Conservation (phyloP, 2,888 invertebrate genomes). For the Drosophila putrida region DNA sequence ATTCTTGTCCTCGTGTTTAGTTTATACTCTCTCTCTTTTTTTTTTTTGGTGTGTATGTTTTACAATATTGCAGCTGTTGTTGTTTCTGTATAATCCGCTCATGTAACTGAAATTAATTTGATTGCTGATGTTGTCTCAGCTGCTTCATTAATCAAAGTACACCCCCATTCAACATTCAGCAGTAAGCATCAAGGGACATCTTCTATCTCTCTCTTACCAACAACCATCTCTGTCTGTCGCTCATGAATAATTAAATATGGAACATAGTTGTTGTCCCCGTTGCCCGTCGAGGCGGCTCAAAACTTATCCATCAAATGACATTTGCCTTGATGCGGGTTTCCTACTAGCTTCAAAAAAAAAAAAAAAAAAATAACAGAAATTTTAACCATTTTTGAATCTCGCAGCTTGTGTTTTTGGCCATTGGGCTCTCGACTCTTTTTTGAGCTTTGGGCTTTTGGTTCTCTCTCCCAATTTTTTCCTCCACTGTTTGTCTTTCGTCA, state of each 20-base stretch:
- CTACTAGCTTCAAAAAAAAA: neutral
- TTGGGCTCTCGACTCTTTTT: neutral
- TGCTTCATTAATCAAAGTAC: constrained; percentile 78
- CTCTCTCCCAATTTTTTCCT: neutral
- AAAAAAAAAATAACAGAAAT: neutral
- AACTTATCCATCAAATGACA: constrained; percentile 80
- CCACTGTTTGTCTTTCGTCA: constrained; percentile 56
- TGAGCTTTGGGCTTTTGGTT: constrained; percentile 3
- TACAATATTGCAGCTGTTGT: constrained; percentile 9
- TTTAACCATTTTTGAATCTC: constrained; percentile 10
- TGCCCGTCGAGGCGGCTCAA: constrained; percentile 56
- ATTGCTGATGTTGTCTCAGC: constrained; percentile 81
- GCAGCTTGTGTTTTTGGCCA: neutral
- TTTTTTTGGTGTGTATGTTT: constrained; percentile 12
- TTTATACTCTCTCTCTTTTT: neutral
- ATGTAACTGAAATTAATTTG: constrained; percentile 80
- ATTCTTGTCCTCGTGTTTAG: constrained; percentile 34
- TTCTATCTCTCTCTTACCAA: constrained; percentile 20
- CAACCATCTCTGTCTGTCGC: constrained; percentile 28
- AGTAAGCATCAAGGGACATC: constrained; percentile 45
- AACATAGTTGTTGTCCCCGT: constrained; percentile 71
- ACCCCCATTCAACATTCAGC: no score
- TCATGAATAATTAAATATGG: constrained; percentile 78
- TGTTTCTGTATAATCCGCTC: constrained; percentile 67
- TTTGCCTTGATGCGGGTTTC: constrained; percentile 76